A percentile compares a stretch with the other conserved stretches of the same genome.
Conservation (phyloP, 1,140 invertebrate genomes). For the Portunus trituberculatus region DNA sequence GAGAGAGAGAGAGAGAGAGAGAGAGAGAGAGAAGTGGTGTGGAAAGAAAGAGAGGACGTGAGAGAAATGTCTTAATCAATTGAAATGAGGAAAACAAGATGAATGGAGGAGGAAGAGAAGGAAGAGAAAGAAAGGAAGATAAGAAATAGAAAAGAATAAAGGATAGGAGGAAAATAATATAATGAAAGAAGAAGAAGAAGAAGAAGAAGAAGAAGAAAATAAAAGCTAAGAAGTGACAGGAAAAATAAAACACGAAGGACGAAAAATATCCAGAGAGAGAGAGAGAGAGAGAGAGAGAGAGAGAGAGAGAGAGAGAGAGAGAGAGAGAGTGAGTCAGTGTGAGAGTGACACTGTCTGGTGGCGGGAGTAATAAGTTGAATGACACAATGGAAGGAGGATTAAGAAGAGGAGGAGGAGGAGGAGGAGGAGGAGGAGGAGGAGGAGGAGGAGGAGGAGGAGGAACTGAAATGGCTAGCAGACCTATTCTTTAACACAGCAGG, state of each 20-base stretch:
- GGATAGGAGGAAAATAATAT: background rate
- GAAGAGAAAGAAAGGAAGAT: background rate
- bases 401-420: background rate
- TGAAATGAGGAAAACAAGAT: background rate
- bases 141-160: background rate
- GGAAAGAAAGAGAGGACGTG: background rate
- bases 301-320: conserved; percentile 1
- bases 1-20: background rate
- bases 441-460: background rate
- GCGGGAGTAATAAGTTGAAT: background rate
- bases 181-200: background rate
- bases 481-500: too few species aligned
- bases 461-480: background rate
- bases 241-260: background rate
- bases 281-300: conserved; percentile 6
- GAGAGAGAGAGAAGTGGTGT: background rate
- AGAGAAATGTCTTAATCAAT: background rate
- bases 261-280: background rate
- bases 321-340: background rate
- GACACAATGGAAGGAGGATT: background rate
- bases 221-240: background rate
- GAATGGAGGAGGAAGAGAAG: background rate
- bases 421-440: background rate
- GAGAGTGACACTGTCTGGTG: too few species aligned
- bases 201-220: background rate